Base-by-base conservation (phyloP, 2,797 vertebrate species). In the Apogon talboti region DNA sequence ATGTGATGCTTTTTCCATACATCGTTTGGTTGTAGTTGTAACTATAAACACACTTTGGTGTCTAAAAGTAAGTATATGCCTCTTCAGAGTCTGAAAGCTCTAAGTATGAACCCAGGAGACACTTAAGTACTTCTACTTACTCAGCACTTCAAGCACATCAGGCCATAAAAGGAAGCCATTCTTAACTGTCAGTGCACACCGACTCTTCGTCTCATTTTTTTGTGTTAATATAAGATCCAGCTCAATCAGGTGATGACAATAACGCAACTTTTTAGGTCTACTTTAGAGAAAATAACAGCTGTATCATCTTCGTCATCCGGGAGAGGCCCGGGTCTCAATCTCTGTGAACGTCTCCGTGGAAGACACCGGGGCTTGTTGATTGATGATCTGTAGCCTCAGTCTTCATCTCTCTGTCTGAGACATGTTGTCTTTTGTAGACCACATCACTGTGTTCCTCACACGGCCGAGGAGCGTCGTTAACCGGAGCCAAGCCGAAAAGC, bases 341-440 rank as follows among this genome's bases (percentile, higher is more conserved):
- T 77, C 79, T 43, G 51, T 48, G 42, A 35, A 58, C 50, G 53
- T 68, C 57, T 71, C 69, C 74, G 35, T 67, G 37, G 54, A 24
- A 55, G 56, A 73, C 63, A 81, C 55, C 56, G 57, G 63, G 74
- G 56, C 75, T 38, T 37, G 47, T 69, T 82, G 87, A 91, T 85
- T 83, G 79, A 91, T 82, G 85, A 85, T 46, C 67, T 76, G 57
- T 76, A 24, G 44, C 38, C 81, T 74, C 69, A 24, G 65, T 82
- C 75, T 79, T 82, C 74, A 84, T 90, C 81, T 79, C 65, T 70
- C 74, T 67, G 79, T 82, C 76, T 69, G 68, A 78, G 71, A 37
- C 14, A 3, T 63, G 65, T 51, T 52, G 51, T 38, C 58, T 65
- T 74, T 41, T 48, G 43, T 11, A 56, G 74, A 33, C 61, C 53